Percentiles rank a stretch among this genome's conserved stretches.
Evolutionary conservation across 92 coral and sea anemone genomes (phyloP).

Genomic region (Parazoanthus darwini): DNA sequence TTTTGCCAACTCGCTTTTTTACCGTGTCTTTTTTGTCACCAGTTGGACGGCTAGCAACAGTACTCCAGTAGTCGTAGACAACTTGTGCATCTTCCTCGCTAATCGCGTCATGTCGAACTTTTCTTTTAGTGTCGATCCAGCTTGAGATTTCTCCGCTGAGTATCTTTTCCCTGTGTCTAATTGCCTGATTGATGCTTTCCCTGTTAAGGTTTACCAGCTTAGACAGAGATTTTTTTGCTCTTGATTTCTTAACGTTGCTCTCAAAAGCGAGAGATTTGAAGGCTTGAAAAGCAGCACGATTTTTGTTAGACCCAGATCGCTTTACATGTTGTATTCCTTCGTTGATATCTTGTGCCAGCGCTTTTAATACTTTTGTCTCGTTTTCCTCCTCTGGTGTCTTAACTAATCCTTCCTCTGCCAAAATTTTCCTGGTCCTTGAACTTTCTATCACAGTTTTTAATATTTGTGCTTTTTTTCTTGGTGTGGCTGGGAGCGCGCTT

Average conservation of each 20-base stretch:
- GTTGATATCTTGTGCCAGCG: background rate
- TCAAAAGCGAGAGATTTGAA: slow-evolving; percentile 49
- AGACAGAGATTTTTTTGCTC: slow-evolving; percentile 25
- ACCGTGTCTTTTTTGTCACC: slow-evolving; percentile 7
- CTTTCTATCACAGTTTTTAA: background rate
- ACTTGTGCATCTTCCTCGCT: slow-evolving; percentile 30
- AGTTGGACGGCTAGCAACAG: slow-evolving; percentile 14
- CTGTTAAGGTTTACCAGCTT: slow-evolving; percentile 33
- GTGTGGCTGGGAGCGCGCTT: background rate
- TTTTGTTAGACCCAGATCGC: slow-evolving; percentile 39
- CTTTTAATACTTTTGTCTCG: background rate
- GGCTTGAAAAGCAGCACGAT: slow-evolving; percentile 16
- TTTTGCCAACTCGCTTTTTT: slow-evolving; percentile 16
- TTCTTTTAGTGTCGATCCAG: slow-evolving; percentile 30
- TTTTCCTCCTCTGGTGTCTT: background rate
- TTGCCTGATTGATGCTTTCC: slow-evolving; percentile 40
- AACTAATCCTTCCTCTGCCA: background rate
- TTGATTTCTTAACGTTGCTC: slow-evolving; percentile 12
- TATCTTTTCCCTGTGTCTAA: slow-evolving; percentile 5
- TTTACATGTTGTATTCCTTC: slow-evolving; percentile 5
- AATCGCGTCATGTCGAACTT: slow-evolving; percentile 16
- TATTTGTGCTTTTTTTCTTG: background rate
- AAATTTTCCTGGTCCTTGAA: slow-evolving; percentile 1
- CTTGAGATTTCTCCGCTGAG: slow-evolving; percentile 28
- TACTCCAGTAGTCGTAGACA: slow-evolving; percentile 36